Conservation (phyloP, 2,113 vertebrate species). For the Corythaixoides concolor region DNA sequence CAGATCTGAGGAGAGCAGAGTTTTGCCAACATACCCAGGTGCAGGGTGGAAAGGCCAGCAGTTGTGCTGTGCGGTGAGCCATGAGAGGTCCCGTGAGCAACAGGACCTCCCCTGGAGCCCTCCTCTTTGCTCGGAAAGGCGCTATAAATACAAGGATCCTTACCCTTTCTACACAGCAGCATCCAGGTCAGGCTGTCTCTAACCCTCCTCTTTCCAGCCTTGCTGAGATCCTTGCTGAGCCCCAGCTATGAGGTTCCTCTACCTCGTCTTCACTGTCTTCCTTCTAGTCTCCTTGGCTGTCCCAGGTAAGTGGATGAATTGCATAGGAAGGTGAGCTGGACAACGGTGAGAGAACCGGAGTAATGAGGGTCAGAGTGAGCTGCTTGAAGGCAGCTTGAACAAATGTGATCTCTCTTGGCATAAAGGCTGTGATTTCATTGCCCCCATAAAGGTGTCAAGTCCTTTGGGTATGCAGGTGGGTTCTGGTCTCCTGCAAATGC, state of each 20-base stretch:
- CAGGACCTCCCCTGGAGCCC: neutral
- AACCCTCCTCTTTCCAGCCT: neutral
- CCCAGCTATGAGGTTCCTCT: conserved; percentile 47
- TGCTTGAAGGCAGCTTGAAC: neutral
- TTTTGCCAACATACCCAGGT: neutral
- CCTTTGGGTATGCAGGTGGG: neutral
- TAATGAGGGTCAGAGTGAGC: neutral
- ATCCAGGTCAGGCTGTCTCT: neutral
- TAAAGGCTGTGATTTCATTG: neutral
- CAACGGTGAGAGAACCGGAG: fast-evolving
- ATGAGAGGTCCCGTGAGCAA: neutral
- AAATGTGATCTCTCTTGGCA: fast-evolving
- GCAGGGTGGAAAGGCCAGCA: neutral
- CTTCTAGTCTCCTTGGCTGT: conserved; percentile 21
- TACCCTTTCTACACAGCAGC: neutral
- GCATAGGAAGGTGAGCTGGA: neutral
- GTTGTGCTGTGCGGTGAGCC: neutral
- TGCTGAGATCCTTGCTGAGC: neutral
- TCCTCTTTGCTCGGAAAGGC: neutral
- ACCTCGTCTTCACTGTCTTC: neutral
- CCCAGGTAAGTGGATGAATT: conserved; percentile 18
- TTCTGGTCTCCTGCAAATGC: neutral
- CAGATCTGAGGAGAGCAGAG: neutral
- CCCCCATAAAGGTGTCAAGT: fast-evolving
- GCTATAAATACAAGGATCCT: conserved; percentile 17